A percentile compares a stretch with the other conserved stretches of the same genome.
These are phyloP conservation scores for Diaphora mendica DNA, from an alignment of 2,888 invertebrate genomes.

Conservation along the genomic window DNA sequence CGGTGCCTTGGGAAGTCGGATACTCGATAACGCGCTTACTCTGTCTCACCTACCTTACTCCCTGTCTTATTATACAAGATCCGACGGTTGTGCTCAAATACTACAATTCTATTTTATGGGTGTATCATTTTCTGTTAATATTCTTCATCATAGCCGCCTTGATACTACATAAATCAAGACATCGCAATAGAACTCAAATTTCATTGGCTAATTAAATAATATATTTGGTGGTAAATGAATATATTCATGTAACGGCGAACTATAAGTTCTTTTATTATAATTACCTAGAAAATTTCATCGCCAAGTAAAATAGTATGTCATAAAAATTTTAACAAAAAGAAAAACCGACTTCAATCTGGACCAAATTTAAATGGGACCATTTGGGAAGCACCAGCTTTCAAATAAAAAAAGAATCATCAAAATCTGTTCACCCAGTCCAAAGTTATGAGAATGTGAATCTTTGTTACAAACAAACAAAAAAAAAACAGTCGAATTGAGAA, in stretches of 20 bases:
- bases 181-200: not conserved
- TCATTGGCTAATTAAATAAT: not conserved
- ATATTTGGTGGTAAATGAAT: slow-evolving; percentile 7
- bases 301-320: too few species aligned
- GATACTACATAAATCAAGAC: slow-evolving; percentile 39
- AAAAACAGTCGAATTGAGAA: too few species aligned
- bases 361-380: too few species aligned
- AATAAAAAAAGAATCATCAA: too few species aligned
- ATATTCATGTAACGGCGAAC: not conserved
- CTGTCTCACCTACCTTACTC: slow-evolving; percentile 76
- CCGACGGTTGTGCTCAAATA: slow-evolving; percentile 60
- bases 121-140: slow-evolving; percentile 69
- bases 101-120: slow-evolving; percentile 80
- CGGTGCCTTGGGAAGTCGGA: slow-evolving; percentile 85
- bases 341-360: too few species aligned
- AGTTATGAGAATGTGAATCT: too few species aligned
- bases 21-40: slow-evolving; percentile 78
- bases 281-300: not conserved
- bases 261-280: not conserved
- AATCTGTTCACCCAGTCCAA: too few species aligned
- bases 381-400: too few species aligned
- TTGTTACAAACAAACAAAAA: too few species aligned
- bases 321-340: too few species aligned
- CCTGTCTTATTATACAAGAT: slow-evolving; percentile 69
- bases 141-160: slow-evolving; percentile 61